Evolutionary conservation across 2,797 vertebrate species (phyloP), one percentile per base, ranked within the genome.

Genomic region (Picus viridis): DNA sequence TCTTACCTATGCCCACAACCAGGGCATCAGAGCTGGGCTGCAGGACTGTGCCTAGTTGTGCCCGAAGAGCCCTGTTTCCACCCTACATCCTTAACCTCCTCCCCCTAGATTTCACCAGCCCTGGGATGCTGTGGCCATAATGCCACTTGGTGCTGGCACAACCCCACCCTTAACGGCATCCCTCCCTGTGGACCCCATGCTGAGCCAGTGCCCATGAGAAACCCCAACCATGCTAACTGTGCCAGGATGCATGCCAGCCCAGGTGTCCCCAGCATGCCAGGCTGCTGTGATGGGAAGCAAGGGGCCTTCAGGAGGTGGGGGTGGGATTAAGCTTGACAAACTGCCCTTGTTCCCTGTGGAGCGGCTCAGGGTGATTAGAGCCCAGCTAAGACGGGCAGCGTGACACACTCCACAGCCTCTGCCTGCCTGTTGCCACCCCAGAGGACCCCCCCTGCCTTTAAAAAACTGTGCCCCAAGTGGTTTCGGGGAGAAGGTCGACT

Each of bases 291-390:
- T 1, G 16, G 72, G 65, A 30, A 92, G 74, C 63, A 94, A 56
- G 36, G 12, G 27, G 82, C 59, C 72, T 20, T 77, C 5, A 5
- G 14, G 63, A 16, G 6, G 49, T 23, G 49, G 27, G 15, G 29
- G 78, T 43, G 43, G 81, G 95, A 96, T 96, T 96, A 96, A 88
- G 39, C 43, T 34, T 93, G 73, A 96, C 88, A 95, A 95, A 95
- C 93, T 88, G 75, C 90, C 20, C 93, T 96, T 96, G 96, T 97
- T 96, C 56, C 0, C 53, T 15, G 29, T 20, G 34, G 83, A 88
- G 94, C 95, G 0, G 67, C 89, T 95, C 91, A 93, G 96, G 76
- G 79, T 0, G 96, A 94, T 96, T 96, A 96, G 87, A 94, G 86
- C 86, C 80, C 0, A 0, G 59, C 53, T 97, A 92, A 97, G 95